These are phyloP conservation scores for Eupithecia vulgata DNA, from an alignment of 2,888 invertebrate species.

Conservation along the genomic window DNA sequence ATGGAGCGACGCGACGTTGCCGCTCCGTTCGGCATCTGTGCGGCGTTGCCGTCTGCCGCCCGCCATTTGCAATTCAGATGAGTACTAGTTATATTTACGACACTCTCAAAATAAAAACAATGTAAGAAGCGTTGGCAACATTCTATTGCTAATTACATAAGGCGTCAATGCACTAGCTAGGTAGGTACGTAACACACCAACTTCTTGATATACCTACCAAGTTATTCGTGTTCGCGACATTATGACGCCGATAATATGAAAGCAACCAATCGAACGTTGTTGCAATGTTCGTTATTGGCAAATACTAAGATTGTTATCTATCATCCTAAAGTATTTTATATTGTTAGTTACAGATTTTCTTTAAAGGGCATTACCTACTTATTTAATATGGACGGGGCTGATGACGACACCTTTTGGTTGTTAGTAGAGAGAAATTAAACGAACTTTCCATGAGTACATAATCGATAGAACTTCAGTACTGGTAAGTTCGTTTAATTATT, in stretches of 20 bases:
- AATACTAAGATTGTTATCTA: not conserved
- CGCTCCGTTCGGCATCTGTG: slow-evolving; percentile 53
- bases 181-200: not conserved
- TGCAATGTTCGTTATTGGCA: not conserved
- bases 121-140: slow-evolving; percentile 57
- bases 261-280: not conserved
- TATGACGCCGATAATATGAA: not conserved
- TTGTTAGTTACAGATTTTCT: not conserved
- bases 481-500: not conserved
- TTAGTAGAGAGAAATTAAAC: not conserved
- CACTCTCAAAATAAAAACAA: slow-evolving; percentile 78
- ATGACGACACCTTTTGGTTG: not conserved
- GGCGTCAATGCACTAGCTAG: slow-evolving; percentile 51
- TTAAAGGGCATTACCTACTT: not conserved
- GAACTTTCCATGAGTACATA: not conserved
- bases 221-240: not conserved
- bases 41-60: slow-evolving; percentile 64
- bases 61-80: slow-evolving; percentile 78
- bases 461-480: not conserved
- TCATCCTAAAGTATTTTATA: not conserved
- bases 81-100: slow-evolving; percentile 63
- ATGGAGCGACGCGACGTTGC: slow-evolving; percentile 68
- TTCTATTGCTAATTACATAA: slow-evolving; percentile 54
- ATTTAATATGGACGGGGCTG: not conserved
- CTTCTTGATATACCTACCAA: not conserved